A percentile compares a stretch with the other conserved stretches of the same genome.
These are phyloP conservation scores for Drosophila pseudotakahashii DNA, from an alignment of 2,888 invertebrate species.

Conservation along the genomic window DNA sequence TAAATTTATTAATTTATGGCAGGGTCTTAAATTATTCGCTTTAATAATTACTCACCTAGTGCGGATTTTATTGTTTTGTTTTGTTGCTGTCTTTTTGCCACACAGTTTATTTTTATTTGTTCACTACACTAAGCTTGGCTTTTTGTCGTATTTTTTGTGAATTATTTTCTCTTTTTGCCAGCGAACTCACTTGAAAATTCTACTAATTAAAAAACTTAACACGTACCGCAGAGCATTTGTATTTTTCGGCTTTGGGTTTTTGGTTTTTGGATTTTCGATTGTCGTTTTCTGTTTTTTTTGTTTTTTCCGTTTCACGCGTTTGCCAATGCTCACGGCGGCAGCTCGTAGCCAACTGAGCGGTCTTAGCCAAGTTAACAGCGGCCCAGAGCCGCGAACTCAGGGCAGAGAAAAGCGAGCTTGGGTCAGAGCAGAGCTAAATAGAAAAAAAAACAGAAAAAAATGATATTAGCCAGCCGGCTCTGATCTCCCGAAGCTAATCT, in stretches of 20 bases:
- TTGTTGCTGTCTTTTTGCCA: neutral
- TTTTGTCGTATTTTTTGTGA: slow-evolving; percentile 15
- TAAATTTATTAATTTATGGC: slow-evolving; percentile 52
- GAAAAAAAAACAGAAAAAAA: too few relatives aligned
- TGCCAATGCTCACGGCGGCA: slow-evolving; percentile 72
- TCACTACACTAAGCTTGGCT: slow-evolving; percentile 28
- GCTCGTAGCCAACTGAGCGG: slow-evolving; percentile 71
- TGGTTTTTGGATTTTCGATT: slow-evolving; percentile 10
- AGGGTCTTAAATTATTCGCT: slow-evolving; percentile 21
- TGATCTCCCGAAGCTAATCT: slow-evolving; percentile 21
- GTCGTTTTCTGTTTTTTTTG: slow-evolving; percentile 1
- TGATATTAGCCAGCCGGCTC: slow-evolving; percentile 13
- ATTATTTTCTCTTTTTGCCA: slow-evolving; percentile 43
- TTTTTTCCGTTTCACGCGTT: slow-evolving; percentile 62
- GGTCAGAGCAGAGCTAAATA: slow-evolving; percentile 2
- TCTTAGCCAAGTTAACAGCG: slow-evolving; percentile 45
- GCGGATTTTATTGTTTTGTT: neutral
- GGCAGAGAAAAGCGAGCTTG: slow-evolving; percentile 14
- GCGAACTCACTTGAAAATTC: slow-evolving; percentile 44
- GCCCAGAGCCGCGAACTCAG: slow-evolving; percentile 24
- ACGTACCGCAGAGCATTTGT: slow-evolving; percentile 55
- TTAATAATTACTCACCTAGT: slow-evolving; percentile 66
- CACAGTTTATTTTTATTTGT: slow-evolving; percentile 5
- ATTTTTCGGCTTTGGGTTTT: slow-evolving; percentile 26
- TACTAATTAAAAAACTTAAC: slow-evolving; percentile 59